Conservation (phyloP, 37 sponge, comb jelly and placozoan species). For the Hexactinellida sp. region DNA sequence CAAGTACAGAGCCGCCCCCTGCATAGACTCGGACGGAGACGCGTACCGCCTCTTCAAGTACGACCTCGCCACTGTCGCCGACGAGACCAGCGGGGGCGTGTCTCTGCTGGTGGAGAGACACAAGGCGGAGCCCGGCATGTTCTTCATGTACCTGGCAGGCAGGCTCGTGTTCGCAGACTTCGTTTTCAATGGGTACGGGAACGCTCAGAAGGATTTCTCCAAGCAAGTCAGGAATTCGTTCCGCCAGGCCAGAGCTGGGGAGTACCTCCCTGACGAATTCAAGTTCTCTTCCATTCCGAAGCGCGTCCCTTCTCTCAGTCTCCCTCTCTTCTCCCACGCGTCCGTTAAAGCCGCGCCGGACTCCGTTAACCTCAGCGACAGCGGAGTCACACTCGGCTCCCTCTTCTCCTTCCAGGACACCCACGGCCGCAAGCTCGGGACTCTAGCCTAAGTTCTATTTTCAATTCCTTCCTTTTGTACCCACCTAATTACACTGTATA, state of each 20-base stretch:
- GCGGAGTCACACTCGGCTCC: neutral
- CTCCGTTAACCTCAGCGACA: neutral
- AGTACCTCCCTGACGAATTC: neutral
- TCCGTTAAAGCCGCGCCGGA: neutral
- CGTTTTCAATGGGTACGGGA: conserved; percentile 89
- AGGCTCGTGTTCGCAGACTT: conserved; percentile 61
- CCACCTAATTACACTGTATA: too few relatives aligned
- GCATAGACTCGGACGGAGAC: conserved; percentile 31
- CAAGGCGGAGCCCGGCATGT: conserved; percentile 62
- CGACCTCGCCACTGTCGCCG: conserved; percentile 48
- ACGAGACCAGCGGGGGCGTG: neutral
- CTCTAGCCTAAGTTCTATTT: neutral
- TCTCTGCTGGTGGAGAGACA: conserved; percentile 59
- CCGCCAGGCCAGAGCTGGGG: neutral
- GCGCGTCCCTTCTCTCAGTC: neutral
- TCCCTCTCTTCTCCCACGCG: neutral
- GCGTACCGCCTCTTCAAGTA: conserved; percentile 69
- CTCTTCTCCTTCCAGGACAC: neutral
- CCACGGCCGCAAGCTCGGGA: neutral
- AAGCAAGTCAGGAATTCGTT: conserved; percentile 57
- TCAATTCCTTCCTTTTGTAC: too few relatives aligned
- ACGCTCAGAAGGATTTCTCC: conserved; percentile 66
- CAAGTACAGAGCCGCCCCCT: conserved; percentile 43
- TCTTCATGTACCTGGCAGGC: conserved; percentile 65
- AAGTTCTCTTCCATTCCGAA: conserved; percentile 14